Evolutionary conservation across 1,140 invertebrate species (phyloP).

Genomic region (Pomacea maculata): DNA sequence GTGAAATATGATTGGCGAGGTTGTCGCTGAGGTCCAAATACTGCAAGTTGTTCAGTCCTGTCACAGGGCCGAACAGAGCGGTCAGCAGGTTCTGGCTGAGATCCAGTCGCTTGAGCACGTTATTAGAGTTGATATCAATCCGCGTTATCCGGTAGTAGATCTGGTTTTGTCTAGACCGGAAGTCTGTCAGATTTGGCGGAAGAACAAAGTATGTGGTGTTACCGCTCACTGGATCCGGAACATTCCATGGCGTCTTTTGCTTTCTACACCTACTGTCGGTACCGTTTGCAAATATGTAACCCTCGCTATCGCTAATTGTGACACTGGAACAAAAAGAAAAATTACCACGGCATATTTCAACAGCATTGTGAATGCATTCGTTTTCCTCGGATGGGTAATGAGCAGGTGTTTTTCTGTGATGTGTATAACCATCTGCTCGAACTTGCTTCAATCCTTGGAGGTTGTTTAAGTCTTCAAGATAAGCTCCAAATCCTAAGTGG

Average conservation of each 20-base stretch:
- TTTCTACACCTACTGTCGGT: too few relatives aligned
- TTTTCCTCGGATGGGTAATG: not conserved
- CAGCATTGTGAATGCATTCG: not conserved
- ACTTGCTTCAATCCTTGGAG: not conserved
- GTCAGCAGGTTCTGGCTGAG: constrained; percentile 20
- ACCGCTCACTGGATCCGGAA: too few relatives aligned
- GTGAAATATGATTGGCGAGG: constrained; percentile 15
- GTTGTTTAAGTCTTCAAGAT: constrained; percentile 9
- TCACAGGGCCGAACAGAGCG: constrained; percentile 23
- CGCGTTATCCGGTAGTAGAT: constrained; percentile 17
- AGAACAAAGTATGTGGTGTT: not conserved
- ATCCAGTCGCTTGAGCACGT: not conserved
- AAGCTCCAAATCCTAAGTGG: not conserved
- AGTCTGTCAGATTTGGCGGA: constrained; percentile 21
- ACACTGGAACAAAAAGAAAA: too few relatives aligned
- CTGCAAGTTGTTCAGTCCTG: constrained; percentile 11
- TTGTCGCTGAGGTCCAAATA: constrained; percentile 23
- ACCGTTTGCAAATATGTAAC: too few relatives aligned
- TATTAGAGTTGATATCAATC: constrained; percentile 12
- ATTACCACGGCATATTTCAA: too few relatives aligned
- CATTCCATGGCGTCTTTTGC: too few relatives aligned
- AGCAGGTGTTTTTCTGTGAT: not conserved
- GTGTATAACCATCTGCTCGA: not conserved
- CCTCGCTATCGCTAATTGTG: too few relatives aligned
- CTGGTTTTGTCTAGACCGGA: constrained; percentile 13